These are phyloP conservation scores for Periophthalmus modestus DNA, from an alignment of 2,113 vertebrate genomes.

Conservation along the genomic window DNA sequence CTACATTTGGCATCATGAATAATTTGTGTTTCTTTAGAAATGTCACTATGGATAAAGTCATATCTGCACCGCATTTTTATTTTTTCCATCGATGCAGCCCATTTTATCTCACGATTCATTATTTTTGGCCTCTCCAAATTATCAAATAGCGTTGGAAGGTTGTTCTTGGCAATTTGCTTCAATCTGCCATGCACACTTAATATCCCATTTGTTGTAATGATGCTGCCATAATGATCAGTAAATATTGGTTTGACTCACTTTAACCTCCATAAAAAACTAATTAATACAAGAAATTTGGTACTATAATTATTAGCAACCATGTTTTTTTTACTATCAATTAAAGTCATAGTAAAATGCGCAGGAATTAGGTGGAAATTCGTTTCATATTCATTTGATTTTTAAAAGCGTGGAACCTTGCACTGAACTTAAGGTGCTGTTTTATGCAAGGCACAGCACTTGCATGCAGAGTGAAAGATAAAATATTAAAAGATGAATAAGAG, in stretches of 20 bases:
- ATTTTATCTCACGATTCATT: background rate
- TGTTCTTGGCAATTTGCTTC: conserved; percentile 22
- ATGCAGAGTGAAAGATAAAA: background rate
- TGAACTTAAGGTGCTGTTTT: background rate
- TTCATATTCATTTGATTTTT: background rate
- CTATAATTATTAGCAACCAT: background rate
- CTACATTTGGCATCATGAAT: background rate
- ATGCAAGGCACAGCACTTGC: background rate
- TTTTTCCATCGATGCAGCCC: background rate
- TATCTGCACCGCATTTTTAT: background rate
- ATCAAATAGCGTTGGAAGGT: background rate
- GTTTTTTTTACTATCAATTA: background rate
- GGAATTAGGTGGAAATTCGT: background rate
- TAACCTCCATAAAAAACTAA: background rate
- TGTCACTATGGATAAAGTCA: background rate
- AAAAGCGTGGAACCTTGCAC: background rate
- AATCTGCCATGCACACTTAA: conserved; percentile 15
- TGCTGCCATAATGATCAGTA: background rate
- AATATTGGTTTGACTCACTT: background rate
- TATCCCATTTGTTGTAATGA: conserved; percentile 1
- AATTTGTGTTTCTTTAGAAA: background rate
- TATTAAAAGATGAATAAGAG: background rate
- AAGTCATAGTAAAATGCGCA: background rate
- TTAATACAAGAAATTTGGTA: background rate
- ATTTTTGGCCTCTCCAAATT: background rate